Evolutionary conservation across 2,797 vertebrate genomes (phyloP), one percentile per base, ranked within the genome.

Genomic region (Gymnothorax javanicus): DNA sequence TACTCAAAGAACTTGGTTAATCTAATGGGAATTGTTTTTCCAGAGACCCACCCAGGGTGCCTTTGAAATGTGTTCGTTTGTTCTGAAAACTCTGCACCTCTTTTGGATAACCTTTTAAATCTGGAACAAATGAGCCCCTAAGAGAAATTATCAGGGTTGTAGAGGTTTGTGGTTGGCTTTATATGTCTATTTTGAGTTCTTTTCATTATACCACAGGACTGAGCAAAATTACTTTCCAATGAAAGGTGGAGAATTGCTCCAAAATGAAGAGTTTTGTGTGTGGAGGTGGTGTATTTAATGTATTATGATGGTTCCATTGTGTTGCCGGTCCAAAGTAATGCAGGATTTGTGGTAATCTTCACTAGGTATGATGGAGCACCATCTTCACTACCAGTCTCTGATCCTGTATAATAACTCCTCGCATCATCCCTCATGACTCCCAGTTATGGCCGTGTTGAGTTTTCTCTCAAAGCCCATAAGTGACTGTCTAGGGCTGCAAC

Each of bases 361-460:
- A 27, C 23, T 58, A 84, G 59, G 57, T 77, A 60, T 84, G 13
- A 8, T 60, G 6, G 60, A 5, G 60, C 4, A 17, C 83, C 52
- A 52, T 69, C 83, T 54, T 23, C 33, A 20, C 60, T 20, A n/a
- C 33, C 15, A 52, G 13, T 9, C 13, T 85, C 12, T 4, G 9
- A 50, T 50, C 11, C 85, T 33, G 83, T 17, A 83, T 86, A 69
- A 79, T 79, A 60, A 84, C 54, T 79, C 52, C 77, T 86, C 54
- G 75, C 75, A 50, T 81, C 62, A 27, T 69, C 86, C 69, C 60
- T 58, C 88, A 50, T 85, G 82, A 64, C 85, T 69, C 64, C 59
- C 82, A 59, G 69, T 59, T 64, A 60, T 20, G 67, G 69, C 64
- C 71, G 12, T 54, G 83, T 83, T 84, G 75, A 82, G 88, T 79